Conservation (phyloP, 2,888 invertebrate genomes). For the Mimachlamys varia region DNA sequence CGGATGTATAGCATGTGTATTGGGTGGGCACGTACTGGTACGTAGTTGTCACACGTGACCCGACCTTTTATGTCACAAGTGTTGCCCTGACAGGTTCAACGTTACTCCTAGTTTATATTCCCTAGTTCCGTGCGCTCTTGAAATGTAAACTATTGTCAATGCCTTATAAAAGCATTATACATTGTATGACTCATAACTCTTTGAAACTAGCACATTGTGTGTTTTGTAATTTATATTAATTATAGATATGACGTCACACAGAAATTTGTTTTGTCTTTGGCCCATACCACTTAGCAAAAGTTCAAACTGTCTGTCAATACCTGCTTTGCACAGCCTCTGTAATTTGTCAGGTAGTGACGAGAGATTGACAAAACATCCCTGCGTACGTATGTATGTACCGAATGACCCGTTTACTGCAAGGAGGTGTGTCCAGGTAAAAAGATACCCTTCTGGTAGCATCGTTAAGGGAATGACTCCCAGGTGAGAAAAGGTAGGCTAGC, state of each 20-base stretch:
- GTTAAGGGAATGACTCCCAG: not conserved
- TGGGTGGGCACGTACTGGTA: not conserved
- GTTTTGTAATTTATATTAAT: too few species aligned
- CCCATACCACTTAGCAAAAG: not conserved
- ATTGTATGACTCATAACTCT: too few species aligned
- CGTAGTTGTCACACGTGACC: not conserved
- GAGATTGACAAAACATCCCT: not conserved
- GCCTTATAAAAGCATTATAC: not conserved
- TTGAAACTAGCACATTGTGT: too few species aligned
- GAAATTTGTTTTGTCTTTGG: not conserved
- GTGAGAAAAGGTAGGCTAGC: not conserved
- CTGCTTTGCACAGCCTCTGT: not conserved
- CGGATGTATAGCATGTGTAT: not conserved
- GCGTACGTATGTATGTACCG: not conserved
- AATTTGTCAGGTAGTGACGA: not conserved
- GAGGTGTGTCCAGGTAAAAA: not conserved
- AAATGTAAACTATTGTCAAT: not conserved
- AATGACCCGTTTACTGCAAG: not conserved
- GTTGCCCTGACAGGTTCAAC: not conserved
- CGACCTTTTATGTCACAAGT: not conserved
- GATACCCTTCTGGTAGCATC: not conserved
- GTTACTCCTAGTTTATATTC: not conserved
- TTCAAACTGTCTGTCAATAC: slow-evolving; percentile 10
- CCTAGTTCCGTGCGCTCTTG: too few species aligned
- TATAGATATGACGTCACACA: not conserved